A percentile compares a stretch with the other conserved stretches of the same genome.
phyloP scores from a whole-genome alignment of 2,888 invertebrate genomes.

The Steinernema scapterisci region DNA sequence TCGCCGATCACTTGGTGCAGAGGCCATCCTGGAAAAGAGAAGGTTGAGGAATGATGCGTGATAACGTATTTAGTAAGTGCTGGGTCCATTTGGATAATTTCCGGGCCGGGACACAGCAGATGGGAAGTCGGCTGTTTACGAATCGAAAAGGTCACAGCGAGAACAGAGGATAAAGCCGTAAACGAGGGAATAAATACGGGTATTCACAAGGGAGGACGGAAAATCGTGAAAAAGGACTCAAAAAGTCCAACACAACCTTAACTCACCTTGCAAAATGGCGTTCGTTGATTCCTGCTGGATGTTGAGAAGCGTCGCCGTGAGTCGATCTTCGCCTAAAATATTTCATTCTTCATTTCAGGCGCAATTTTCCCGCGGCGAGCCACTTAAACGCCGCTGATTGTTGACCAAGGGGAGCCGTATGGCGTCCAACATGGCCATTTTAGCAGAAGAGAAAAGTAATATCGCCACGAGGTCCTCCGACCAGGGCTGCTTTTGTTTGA shows the following conservation, averaged over 20 bases:
- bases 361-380: background rate
- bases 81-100: too few relatives aligned
- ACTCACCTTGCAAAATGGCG: constrained; percentile 51
- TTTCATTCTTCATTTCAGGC: background rate
- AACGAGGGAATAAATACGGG: too few relatives aligned
- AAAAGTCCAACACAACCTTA: constrained; percentile 37
- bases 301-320: constrained; percentile 50
- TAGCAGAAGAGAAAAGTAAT: background rate
- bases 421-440: background rate
- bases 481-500: too few relatives aligned
- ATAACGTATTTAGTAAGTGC: background rate
- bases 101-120: too few relatives aligned
- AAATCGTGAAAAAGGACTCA: too few relatives aligned
- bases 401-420: background rate
- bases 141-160: too few relatives aligned
- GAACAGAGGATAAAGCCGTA: too few relatives aligned
- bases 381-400: background rate
- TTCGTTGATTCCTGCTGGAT: constrained; percentile 61
- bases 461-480: background rate
- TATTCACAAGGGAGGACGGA: too few relatives aligned
- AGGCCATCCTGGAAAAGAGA: constrained; percentile 35
- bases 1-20: constrained; percentile 40
- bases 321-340: constrained; percentile 46
- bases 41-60: constrained; percentile 25
- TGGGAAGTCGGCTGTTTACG: too few relatives aligned